Evolutionary conservation across 2,888 invertebrate species (phyloP), one percentile per base, ranked within the genome.

Genomic region (Biston betularia): DNA sequence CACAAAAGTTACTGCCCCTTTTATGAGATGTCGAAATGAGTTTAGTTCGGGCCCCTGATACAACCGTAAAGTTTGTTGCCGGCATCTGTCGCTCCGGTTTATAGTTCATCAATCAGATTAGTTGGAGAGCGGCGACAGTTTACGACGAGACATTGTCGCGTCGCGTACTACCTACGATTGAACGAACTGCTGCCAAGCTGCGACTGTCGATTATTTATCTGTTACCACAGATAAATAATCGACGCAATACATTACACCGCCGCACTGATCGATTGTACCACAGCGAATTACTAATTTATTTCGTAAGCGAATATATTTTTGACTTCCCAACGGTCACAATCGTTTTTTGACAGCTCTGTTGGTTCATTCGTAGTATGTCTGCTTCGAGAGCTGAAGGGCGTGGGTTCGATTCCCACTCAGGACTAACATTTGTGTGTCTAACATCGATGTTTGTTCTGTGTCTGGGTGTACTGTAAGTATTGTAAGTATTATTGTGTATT

Each of bases 1-100:
- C 59, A 59, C 65, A 54, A 54, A 59, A 59, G 54, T 59, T 55
- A 59, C 48, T 49, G 54, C 44, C 59, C 54, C 45, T 55, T 65
- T 65, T 65, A 65, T 56, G 65, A 60, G 48, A 65, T 45, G 65
- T 60, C 56, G 55, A 44, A 65, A 65, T 56, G 65, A 65, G 60
- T 65, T 59, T 55, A 65, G 65, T 65, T 65, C 9, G 50, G 49
- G 65, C 58, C 58, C 48, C 59, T 49, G 65, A 65, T 65, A 65
- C 59, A 55, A 65, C 60, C 38, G 44, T 61, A 56, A 61, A 60
- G 54, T 65, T 64, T 50, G 44, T 65, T 49, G 59, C 53, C 44
- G 55, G 59, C 65, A 65, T 65, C 65, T 65, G 65, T 65, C 65
- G 56, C 56, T 46, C 54, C n/a, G 46, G 53, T 54, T 65, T 60